These are phyloP conservation scores for Dynastes grantii DNA, from an alignment of 2,888 invertebrate species.

Conservation along the genomic window DNA sequence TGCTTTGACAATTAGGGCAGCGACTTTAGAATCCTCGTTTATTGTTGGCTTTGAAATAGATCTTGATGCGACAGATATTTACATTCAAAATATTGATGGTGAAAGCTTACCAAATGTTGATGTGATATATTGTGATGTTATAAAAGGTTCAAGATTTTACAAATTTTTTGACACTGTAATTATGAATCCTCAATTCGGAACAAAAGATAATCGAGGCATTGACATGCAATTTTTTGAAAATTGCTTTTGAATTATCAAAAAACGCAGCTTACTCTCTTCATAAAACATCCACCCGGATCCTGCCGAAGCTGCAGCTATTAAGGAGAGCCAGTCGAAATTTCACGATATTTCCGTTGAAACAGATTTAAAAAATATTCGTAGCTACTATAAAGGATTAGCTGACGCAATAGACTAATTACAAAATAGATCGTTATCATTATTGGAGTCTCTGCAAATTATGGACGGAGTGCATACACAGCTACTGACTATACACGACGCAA, in stretches of 20 bases:
- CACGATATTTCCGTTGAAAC: too few species aligned
- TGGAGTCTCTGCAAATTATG: too few species aligned
- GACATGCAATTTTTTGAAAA: constrained; percentile 90
- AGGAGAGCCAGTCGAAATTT: too few species aligned
- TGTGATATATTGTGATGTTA: constrained; percentile 79
- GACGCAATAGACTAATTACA: too few species aligned
- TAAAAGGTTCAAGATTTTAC: constrained; percentile 66
- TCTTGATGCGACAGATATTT: constrained; percentile 82
- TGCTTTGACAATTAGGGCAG: constrained; percentile 86
- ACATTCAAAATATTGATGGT: constrained; percentile 81
- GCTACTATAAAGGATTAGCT: too few species aligned
- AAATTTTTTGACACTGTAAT: constrained; percentile 90
- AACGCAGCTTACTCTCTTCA: constrained; percentile 94
- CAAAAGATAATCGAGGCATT: constrained; percentile 91
- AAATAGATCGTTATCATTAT: too few species aligned
- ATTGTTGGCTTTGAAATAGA: constrained; percentile 93
- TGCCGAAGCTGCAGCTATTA: too few species aligned
- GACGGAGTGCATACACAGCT: too few species aligned
- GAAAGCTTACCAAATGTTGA: constrained; percentile 82
- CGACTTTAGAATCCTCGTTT: constrained; percentile 83
- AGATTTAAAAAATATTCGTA: too few species aligned
- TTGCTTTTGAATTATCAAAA: constrained; percentile 80
- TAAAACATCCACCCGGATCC: constrained; percentile 88
- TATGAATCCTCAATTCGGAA: constrained; percentile 99
- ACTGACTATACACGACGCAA: too few species aligned